Base-by-base conservation (phyloP, 2,888 invertebrate genomes). In the Pasiphila rectangulata region DNA sequence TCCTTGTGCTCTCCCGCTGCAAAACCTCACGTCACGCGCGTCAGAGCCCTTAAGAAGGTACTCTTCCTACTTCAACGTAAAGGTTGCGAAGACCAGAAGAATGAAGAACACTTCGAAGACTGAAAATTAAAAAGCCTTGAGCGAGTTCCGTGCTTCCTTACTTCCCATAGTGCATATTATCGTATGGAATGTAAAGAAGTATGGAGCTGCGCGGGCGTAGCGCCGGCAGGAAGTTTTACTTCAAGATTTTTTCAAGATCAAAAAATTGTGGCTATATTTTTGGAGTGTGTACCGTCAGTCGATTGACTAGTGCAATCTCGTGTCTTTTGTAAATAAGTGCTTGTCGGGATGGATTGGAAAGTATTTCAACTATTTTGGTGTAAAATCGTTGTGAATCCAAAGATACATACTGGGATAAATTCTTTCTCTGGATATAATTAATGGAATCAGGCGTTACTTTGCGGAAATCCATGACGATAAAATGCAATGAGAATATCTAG, bases 121-220 rank as follows among this genome's bases (percentile, higher is more conserved):
- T 53, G 76, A 80, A 83, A 75, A 75, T 48, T 48, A 23, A 39
- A 56, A 69, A 79, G 89, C 91, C 89, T 90, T 82, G 90, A 90
- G 91, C 90, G 90, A 92, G 94, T 94, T 94, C 95, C 95, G 95
- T 96, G 94, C 96, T 96, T 96, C 95, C 94, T 95, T 95, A 95
- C 95, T 95, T 95, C 94, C 95, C 95, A 95, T 95, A 96, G 94
- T 94, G 90, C 83, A 90, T 91, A 77, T 87, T 88, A 92, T 84
- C 93, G 89, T 96, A 96, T 96, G 96, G 96, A 96, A 96, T 96
- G 96, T 96, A 96, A 96, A 96, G 96, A 96, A 96, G 96, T 96
- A 95, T 95, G 95, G 95, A 94, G 94, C 93, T 90, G 87, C 89
- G 87, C 85, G 79, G 88, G 87, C 83, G 81, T 79, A 72, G 65